Base-by-base conservation (phyloP, 2,888 invertebrate genomes). In the Amblyteles armatorius region DNA sequence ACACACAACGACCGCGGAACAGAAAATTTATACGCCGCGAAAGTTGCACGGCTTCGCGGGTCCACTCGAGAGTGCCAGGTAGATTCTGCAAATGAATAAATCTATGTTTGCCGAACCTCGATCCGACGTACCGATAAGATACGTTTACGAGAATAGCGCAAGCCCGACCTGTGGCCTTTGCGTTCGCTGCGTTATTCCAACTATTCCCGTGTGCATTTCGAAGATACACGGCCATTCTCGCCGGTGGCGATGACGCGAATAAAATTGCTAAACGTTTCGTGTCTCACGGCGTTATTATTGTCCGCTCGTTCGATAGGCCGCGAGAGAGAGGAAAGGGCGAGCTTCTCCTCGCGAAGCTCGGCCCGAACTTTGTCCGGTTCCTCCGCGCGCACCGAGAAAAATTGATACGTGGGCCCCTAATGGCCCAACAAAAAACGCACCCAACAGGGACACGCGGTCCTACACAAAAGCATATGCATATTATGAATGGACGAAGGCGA, bases 351-450 rank as follows among this genome's bases (percentile, higher is more conserved):
- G n/a, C 36, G 67, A 67, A 29, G 55, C 52, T 9, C 29, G 0
- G 26, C 44, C 50, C 44, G 65, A 11, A 36, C 9, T 68, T 77
- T 44, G 36, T 29, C 52, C 44, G 65, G 44, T n/a, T 52, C 48
- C 71, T 50, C 11, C 57, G 79, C 79, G 78, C 69, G 71, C 63
- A 82, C 78, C 78, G 90, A 92, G 92, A 92, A 92, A 93, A 93
- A 93, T 93, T 93, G 91, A 93, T 92, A 93, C 92, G 92, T 92
- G 91, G 92, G 91, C 90, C 81, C 89, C 90, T 92, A 92, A 92
- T 92, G 92, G 92, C 82, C 88, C 90, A 88, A 91, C 90, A 91
- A 93, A 92, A 92, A 91, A 26, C 88, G 90, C 88, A 86, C 89
- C 90, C 90, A 89, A 91, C 91, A 91, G 90, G 88, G 91, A 91